phyloP scores from a whole-genome alignment of 2,797 vertebrate species.

The Sebastes glaucus region DNA sequence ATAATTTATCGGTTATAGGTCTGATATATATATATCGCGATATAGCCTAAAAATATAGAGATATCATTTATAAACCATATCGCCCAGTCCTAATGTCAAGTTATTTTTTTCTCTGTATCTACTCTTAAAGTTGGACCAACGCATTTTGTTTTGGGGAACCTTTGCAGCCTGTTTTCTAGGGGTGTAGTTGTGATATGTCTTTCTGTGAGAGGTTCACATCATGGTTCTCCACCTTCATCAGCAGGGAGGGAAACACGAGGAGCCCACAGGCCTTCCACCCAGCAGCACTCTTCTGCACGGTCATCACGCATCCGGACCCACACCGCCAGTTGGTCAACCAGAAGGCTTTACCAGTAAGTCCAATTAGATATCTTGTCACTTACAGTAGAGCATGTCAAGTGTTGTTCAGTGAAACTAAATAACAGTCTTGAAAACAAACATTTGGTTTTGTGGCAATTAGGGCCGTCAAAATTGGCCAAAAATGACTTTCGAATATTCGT shows the following conservation, averaged over 20 bases:
- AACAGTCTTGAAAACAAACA: no score
- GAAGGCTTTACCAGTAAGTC: slow-evolving; percentile 83
- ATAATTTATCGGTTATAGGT: no score
- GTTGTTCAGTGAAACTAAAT: background rate
- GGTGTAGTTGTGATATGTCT: background rate
- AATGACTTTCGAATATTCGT: no score
- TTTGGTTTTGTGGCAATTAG: no score
- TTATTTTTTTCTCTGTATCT: background rate
- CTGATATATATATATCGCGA: no score
- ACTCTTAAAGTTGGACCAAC: background rate
- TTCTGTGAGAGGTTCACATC: background rate
- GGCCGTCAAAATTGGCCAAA: no score
- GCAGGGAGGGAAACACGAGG: slow-evolving; percentile 90
- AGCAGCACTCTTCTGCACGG: slow-evolving; percentile 88
- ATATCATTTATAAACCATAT: no score
- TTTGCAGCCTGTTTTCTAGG: background rate
- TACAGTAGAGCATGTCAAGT: background rate
- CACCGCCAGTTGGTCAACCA: slow-evolving; percentile 85
- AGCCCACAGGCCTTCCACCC: slow-evolving; percentile 85
- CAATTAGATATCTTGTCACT: background rate
- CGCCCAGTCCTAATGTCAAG: no score
- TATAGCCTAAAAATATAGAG: no score
- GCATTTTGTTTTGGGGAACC: background rate
- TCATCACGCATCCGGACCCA: slow-evolving; percentile 88
- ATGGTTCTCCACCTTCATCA: slow-evolving; percentile 18